phyloP scores from a whole-genome alignment of 2,797 vertebrate genomes.

The Halcyon leucocephala region DNA sequence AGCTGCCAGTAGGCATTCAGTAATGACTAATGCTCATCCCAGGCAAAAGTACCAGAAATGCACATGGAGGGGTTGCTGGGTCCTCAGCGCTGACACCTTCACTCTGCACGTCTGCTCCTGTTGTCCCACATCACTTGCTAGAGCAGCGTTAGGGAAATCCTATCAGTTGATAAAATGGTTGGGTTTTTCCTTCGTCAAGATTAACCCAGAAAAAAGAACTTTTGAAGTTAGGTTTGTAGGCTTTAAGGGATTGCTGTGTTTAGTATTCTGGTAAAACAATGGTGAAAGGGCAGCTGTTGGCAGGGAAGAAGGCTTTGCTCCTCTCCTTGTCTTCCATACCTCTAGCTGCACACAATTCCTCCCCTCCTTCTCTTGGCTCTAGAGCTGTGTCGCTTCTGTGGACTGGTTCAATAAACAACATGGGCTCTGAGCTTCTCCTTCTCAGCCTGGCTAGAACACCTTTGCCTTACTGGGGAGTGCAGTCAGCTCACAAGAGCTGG shows the following conservation, averaged over 20 bases:
- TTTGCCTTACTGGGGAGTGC: background rate
- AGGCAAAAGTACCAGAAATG: background rate
- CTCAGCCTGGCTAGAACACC: background rate
- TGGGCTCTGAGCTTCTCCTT: rapidly evolving
- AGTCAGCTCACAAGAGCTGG: background rate
- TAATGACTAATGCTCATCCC: background rate
- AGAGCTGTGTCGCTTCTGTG: background rate
- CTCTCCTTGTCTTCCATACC: background rate
- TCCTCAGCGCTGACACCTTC: background rate
- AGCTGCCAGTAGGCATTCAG: background rate
- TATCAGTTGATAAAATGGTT: background rate
- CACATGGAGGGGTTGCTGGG: background rate
- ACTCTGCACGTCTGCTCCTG: background rate
- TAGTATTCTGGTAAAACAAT: rapidly evolving
- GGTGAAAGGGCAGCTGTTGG: background rate
- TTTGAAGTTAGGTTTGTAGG: background rate
- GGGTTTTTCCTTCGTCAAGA: background rate
- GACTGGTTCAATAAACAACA: background rate
- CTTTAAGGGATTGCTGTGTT: background rate
- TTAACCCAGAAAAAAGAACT: background rate
- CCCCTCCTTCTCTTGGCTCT: background rate
- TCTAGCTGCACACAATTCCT: rapidly evolving
- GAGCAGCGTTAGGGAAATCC: background rate
- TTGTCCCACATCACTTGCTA: background rate
- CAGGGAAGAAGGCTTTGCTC: background rate